A percentile compares a stretch with the other conserved stretches of the same genome.
phyloP scores from a whole-genome alignment of 2,797 vertebrate species.

The Sebastes flavidus region DNA sequence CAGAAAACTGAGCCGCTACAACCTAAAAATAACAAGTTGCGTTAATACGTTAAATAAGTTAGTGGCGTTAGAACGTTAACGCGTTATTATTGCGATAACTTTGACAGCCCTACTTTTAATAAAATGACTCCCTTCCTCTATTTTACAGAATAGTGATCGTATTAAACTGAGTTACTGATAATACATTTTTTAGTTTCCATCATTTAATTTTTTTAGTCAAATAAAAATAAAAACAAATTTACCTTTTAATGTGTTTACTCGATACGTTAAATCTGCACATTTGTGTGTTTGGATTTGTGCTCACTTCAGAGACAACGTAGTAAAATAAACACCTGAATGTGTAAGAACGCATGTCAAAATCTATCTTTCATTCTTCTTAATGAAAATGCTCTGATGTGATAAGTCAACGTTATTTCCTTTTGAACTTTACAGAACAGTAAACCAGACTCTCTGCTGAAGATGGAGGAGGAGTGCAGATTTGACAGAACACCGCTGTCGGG shows the following conservation, averaged over 20 bases:
- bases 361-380: too few species aligned
- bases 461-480: conserved; percentile 96
- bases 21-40: too few species aligned
- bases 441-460: conserved; percentile 97
- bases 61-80: too few species aligned
- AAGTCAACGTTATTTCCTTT: conserved; percentile 26
- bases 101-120: neutral
- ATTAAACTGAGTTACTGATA: neutral
- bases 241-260: neutral
- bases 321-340: too few species aligned
- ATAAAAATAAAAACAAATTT: neutral
- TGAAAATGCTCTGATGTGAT: neutral
- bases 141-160: neutral
- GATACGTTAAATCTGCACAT: too few species aligned
- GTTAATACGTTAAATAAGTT: too few species aligned
- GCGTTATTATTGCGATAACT: too few species aligned
- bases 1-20: too few species aligned
- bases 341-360: too few species aligned
- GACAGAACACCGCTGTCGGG: conserved; percentile 89
- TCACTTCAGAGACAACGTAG: too few species aligned
- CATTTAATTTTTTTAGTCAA: neutral
- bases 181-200: neutral
- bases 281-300: too few species aligned
- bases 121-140: neutral
- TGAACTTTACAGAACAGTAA: conserved; percentile 91